These are phyloP conservation scores for Thyatira batis DNA, from an alignment of 2,888 invertebrate genomes.

Conservation along the genomic window DNA sequence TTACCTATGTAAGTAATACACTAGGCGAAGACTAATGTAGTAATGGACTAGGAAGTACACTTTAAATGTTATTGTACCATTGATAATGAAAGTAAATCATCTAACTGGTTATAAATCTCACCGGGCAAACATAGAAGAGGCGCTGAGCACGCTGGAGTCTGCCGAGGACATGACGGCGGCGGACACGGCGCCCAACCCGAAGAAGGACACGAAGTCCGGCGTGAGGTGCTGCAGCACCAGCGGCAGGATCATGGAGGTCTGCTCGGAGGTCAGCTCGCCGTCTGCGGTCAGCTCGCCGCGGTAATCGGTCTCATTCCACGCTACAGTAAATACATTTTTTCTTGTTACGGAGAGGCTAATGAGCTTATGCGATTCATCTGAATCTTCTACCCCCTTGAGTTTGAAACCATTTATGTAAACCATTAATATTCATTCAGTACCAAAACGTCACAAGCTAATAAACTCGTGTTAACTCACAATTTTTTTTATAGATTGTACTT, in stretches of 20 bases:
- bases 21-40: no score
- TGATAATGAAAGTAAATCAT: no score
- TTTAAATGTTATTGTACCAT: no score
- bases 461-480: no score
- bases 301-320: conserved; percentile 97
- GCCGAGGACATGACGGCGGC: conserved; percentile 99
- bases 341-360: not conserved
- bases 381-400: no score
- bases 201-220: conserved; percentile 97
- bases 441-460: no score
- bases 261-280: conserved; percentile 86
- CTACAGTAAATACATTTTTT: conserved; percentile 74
- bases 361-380: not conserved
- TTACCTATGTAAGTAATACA: no score
- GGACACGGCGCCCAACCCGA: conserved; percentile 98
- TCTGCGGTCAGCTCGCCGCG: conserved; percentile 82
- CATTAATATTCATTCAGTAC: no score
- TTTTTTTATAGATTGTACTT: no score
- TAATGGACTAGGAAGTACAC: no score
- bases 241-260: conserved; percentile 97
- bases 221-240: conserved; percentile 98
- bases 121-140: conserved; percentile 98
- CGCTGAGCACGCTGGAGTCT: conserved; percentile 98
- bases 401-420: no score
- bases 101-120: no score